phyloP scores from a whole-genome alignment of 1,140 invertebrate genomes.

The Phocides pigmalion region DNA sequence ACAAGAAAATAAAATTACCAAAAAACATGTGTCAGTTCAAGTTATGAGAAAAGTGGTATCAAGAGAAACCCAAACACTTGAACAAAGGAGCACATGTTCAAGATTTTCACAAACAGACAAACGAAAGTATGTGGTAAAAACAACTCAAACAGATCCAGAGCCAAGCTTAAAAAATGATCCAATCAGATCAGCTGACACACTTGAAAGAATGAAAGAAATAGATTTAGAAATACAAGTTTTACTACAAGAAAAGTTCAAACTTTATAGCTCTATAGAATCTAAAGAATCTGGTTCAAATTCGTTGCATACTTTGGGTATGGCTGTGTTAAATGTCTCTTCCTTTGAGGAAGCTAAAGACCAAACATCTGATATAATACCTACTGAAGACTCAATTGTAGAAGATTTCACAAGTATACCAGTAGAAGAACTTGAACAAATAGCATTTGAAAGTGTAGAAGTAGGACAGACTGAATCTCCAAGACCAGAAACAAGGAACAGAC shows the following conservation, averaged over 20 bases:
- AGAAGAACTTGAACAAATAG: constrained; percentile 72
- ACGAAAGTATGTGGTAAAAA: constrained; percentile 45
- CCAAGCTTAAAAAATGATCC: constrained; percentile 24
- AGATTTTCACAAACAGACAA: constrained; percentile 60
- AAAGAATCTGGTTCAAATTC: constrained; percentile 50
- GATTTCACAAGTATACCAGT: constrained; percentile 70
- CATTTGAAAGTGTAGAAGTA: constrained; percentile 55
- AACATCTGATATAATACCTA: constrained; percentile 37
- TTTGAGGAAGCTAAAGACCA: constrained; percentile 42
- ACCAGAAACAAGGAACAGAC: constrained; percentile 42
- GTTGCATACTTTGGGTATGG: constrained; percentile 67
- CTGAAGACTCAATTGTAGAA: constrained; percentile 62
- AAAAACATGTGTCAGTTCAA: constrained; percentile 52
- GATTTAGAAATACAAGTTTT: constrained; percentile 80
- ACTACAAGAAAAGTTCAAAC: constrained; percentile 79
- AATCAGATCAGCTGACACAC: constrained; percentile 51
- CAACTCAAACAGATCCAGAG: constrained; percentile 53
- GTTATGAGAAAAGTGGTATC: constrained; percentile 44
- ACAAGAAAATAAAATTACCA: constrained; percentile 34
- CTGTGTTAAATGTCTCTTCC: constrained; percentile 62
- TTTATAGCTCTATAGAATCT: constrained; percentile 74
- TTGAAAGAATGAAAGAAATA: constrained; percentile 81
- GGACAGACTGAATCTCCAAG: constrained; percentile 37
- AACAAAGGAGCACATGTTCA: constrained; percentile 42
- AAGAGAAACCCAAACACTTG: constrained; percentile 62